These are phyloP conservation scores for Onychomys leucogaster DNA, from an alignment of 2,797 vertebrate genomes.

Conservation along the genomic window DNA sequence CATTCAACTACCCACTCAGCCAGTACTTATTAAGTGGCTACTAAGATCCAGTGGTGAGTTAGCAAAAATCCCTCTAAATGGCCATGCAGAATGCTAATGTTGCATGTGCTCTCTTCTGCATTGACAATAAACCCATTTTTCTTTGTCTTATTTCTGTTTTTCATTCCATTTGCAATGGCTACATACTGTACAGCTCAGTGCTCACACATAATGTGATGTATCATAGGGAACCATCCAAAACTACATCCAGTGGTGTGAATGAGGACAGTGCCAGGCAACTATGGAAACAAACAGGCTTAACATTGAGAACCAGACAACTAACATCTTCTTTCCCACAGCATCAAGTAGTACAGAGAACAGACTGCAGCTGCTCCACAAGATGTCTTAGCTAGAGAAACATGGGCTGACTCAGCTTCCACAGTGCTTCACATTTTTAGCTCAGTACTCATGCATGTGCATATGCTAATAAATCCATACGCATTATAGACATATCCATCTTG, in stretches of 20 bases:
- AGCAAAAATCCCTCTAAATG: neutral
- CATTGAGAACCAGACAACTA: conserved; percentile 35
- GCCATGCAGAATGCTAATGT: neutral
- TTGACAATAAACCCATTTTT: neutral
- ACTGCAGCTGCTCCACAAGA: neutral
- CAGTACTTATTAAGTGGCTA: neutral
- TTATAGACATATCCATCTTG: neutral
- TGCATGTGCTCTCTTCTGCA: neutral
- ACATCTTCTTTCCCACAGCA: neutral
- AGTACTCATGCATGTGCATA: neutral
- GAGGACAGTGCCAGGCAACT: neutral
- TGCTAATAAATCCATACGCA: neutral
- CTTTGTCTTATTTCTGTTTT: neutral
- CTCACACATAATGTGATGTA: neutral
- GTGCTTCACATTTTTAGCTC: neutral
- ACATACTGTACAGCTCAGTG: conserved; percentile 2
- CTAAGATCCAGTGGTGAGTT: neutral
- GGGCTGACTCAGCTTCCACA: neutral
- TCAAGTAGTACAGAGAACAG: neutral
- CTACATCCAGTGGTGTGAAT: neutral
- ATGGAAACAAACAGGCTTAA: neutral
- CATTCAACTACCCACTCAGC: neutral
- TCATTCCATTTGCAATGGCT: neutral
- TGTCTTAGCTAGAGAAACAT: neutral
- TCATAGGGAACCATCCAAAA: neutral